Conservation (phyloP, 37 sponge, comb jelly and placozoan genomes). For the Bolinopsis microptera region DNA sequence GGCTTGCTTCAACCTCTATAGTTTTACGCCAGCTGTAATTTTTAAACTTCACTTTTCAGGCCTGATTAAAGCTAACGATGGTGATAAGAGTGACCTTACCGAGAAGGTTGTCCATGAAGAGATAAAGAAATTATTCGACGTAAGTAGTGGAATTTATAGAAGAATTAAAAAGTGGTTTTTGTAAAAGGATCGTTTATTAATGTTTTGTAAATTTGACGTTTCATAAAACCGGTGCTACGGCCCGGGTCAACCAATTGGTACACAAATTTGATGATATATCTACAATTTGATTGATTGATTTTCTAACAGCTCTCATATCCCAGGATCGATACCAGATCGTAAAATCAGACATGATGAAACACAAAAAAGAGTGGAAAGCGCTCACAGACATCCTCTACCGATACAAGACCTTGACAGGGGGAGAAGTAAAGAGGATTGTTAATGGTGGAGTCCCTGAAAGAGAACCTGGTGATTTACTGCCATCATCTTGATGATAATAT, state of each 20-base stretch:
- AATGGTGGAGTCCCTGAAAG: not conserved
- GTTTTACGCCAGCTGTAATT: too few relatives aligned
- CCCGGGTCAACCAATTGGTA: too few relatives aligned
- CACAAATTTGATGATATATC: too few relatives aligned
- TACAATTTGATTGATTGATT: too few relatives aligned
- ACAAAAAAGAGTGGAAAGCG: slow-evolving; percentile 20
- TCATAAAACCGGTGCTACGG: too few relatives aligned
- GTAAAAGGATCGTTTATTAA: too few relatives aligned
- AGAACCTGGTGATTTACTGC: slow-evolving; percentile 15
- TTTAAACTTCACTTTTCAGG: too few relatives aligned
- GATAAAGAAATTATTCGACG: slow-evolving; percentile 57
- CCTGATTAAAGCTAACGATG: not conserved
- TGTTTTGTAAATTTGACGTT: too few relatives aligned
- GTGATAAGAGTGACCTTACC: not conserved
- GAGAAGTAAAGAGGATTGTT: slow-evolving; percentile 20
- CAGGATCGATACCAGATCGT: slow-evolving; percentile 51
- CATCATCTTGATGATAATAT: slow-evolving; percentile 1
- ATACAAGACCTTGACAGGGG: slow-evolving; percentile 54
- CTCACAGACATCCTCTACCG: not conserved
- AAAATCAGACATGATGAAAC: not conserved
- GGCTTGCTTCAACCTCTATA: too few relatives aligned
- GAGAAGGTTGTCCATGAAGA: slow-evolving; percentile 57
- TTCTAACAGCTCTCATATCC: not conserved
- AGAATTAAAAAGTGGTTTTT: too few relatives aligned
- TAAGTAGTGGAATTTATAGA: not conserved